Evolutionary conservation across 2,113 vertebrate genomes (phyloP), one percentile per base, ranked within the genome.

Genomic region (Baryphthengus martii): DNA sequence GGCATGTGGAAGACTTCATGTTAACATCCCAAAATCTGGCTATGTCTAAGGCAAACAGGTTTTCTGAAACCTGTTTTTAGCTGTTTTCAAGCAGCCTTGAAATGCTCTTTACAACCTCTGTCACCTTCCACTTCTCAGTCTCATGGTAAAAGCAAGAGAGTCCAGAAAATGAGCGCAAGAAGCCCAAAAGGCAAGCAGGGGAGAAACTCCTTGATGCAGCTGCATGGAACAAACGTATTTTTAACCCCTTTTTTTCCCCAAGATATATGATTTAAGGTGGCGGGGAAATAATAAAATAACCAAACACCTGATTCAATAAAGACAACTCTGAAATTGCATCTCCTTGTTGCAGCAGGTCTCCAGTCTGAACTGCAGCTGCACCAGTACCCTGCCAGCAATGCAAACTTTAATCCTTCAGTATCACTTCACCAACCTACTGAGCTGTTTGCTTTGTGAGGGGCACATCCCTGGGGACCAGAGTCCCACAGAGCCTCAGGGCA

Each of bases 1-100:
- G 65, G 39, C 37, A 52, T 0, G 0, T 2, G 3, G n/a, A 85
- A 8, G 31, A 49, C n/a, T 17, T 79, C 25, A 13, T 0, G 0
- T 18, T 18, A 35, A 35, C 29, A 78, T 29, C 39, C 31, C 65
- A 31, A 59, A 67, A 84, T 50, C 26, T 3, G 2, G 25, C 45
- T 9, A 6, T 6, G 11, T 45, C 59, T 25, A 77, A 77, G 35
- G 35, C 77, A 93, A 74, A 42, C 0, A 0, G 11, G 26, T 58
- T 84, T 87, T 80, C 80, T 40, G 42, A 83, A 77, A 8, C 7
- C 0, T 0, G 23, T 35, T 59, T 20, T 20, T 0, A 1, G 9
- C 35, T 17, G 15, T 9, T 83, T 49, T 75, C 17, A 42, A 5
- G 31, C 35, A 72, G 35, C 58, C 85, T 25, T 23, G 37, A 78